phyloP scores from a whole-genome alignment of 92 coral and sea anemone species.

The Siderastrea siderea region DNA sequence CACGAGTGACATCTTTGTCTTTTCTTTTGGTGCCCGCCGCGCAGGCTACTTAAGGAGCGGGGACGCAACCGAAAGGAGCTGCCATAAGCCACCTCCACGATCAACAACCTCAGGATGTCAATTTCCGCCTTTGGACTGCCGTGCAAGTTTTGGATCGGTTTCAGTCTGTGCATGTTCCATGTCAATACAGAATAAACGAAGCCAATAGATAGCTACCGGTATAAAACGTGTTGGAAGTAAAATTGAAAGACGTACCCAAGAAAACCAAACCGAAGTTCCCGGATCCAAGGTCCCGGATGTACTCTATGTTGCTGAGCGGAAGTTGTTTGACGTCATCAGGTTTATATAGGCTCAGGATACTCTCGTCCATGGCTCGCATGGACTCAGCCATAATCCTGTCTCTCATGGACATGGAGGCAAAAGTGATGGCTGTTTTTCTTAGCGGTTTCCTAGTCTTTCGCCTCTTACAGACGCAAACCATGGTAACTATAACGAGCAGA shows the following conservation, averaged over 20 bases:
- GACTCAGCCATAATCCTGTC: conserved; percentile 90
- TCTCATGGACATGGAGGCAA: conserved; percentile 87
- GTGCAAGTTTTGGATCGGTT: no score
- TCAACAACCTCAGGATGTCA: no score
- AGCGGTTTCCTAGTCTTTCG: conserved; percentile 34
- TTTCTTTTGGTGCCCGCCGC: no score
- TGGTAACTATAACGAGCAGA: neutral
- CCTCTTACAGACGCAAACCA: conserved; percentile 27
- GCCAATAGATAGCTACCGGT: no score
- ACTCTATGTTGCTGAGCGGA: conserved; percentile 91
- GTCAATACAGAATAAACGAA: no score
- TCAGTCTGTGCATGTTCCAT: no score
- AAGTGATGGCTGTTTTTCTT: conserved; percentile 63
- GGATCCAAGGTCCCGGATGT: conserved; percentile 94
- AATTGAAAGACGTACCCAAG: conserved; percentile 72
- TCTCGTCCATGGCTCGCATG: conserved; percentile 83
- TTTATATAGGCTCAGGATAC: conserved; percentile 80
- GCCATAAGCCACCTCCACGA: no score
- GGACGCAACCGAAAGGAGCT: no score
- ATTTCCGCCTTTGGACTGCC: no score
- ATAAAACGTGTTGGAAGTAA: neutral
- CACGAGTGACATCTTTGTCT: no score
- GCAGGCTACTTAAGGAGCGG: no score
- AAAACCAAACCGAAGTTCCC: conserved; percentile 98
- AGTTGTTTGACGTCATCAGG: conserved; percentile 87